Evolutionary conservation across 2,113 vertebrate species (phyloP), one percentile per base, ranked within the genome.

Genomic region (Calonectris borealis): DNA sequence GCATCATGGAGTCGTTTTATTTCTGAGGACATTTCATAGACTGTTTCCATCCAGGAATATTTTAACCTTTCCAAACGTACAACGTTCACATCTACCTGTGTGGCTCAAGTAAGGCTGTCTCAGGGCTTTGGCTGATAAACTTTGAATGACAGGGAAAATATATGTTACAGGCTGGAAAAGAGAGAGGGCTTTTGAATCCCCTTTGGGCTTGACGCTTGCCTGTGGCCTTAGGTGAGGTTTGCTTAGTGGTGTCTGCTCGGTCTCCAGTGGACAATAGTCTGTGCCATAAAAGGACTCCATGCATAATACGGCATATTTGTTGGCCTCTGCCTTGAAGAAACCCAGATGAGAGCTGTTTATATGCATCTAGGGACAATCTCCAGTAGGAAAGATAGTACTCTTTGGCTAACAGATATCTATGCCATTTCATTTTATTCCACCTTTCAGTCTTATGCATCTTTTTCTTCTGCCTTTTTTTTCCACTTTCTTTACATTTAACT

Each of bases 161-260:
- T 62, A 89, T 31, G 17, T 71, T 81, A 17, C n/a, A 60, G 68
- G 24, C 58, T 55, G 62, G 72, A 69, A 93, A 89, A 78, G 15
- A 36, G 46, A 78, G 52, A 20, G 46, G 44, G 64, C 11, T 69
- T 88, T 91, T 86, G 76, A 83, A 75, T n/a, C 27, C 65, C 70
- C 70, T 62, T 49, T 66, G 62, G 80, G 36, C 20, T 13, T 78
- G 80, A 34, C 1, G 36, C 49, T 81, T 62, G 83, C 29, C 92
- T 92, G 94, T 91, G 94, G 84, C 80, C 85, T 65, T 86, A 97
- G 96, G 94, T 96, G 95, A 97, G 91, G 84, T 90, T 96, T 88
- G n/a, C 90, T 94, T 91, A 79, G 72, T n/a, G 55, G 65, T 89
- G 76, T 95, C 89, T 82, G 81, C 58, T 55, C 0, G 1, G 82